A percentile compares a stretch with the other conserved stretches of the same genome.
Conservation (phyloP, 2,113 vertebrate species). For the Daubentonia madagascariensis region DNA sequence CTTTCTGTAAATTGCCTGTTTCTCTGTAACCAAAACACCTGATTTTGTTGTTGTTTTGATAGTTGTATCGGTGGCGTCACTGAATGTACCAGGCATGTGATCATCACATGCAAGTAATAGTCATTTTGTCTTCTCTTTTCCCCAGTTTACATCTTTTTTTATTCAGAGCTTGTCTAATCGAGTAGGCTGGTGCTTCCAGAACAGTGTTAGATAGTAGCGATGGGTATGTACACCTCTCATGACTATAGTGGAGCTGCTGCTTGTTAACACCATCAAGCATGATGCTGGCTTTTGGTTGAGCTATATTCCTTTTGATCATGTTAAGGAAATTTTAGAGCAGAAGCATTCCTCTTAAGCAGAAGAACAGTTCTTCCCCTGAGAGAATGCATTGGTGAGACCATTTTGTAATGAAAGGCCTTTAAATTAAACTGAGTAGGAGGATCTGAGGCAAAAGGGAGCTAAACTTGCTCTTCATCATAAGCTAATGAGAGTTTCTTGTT, state of each 20-base stretch:
- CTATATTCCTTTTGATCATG: background rate
- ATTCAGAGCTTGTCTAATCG: background rate
- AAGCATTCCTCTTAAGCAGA: background rate
- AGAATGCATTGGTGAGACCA: background rate
- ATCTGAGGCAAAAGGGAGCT: background rate
- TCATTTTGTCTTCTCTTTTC: background rate
- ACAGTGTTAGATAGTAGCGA: rapidly evolving
- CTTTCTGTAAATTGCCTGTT: background rate
- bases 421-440: background rate
- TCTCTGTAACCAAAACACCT: background rate
- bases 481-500: background rate
- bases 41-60: background rate
- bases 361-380: background rate
- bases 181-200: background rate
- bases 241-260: background rate
- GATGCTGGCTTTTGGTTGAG: background rate
- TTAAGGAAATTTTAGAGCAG: background rate
- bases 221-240: rapidly evolving
- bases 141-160: background rate
- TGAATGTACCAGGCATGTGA: background rate
- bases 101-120: background rate
- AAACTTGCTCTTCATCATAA: background rate
- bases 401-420: background rate
- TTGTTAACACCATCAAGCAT: rapidly evolving
- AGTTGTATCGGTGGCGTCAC: background rate